Base-by-base conservation (phyloP, 1,140 invertebrate species). In the Lepidostoma basale region DNA sequence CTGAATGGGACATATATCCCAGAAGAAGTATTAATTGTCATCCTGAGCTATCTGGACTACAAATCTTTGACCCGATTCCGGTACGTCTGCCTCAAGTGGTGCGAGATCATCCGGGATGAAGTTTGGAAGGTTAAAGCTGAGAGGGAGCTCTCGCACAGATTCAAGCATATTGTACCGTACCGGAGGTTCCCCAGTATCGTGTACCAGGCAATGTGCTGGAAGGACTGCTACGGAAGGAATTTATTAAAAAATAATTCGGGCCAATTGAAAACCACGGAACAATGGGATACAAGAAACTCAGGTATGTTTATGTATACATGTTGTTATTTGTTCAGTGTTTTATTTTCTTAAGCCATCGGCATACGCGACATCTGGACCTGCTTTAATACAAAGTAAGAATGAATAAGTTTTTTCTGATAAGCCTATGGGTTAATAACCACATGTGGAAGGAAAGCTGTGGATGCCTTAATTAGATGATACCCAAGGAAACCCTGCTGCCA, bases 191-290 rank as follows among this genome's bases (percentile, higher is more conserved):
- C 69, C 1, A 52, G 10, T 23, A 28, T n/a, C 70, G 68, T 79
- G 2, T 79, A 76, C 69, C 77, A 77, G 60, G 72, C 45, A 26
- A 72, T 74, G 18, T 72, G 77, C 23, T 62, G 72, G 42, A 76
- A 71, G 3, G 68, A 76, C 67, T 66, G 74, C 59, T 77, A 77
- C 58, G 73, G 74, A 58, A 69, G 47, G 54, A 81, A 80, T 74
- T 52, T 80, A 12, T 52, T 81, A 8, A 75, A 76, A 74, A 81
- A 81, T 75, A 73, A 75, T 14, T 77, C 77, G 70, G 79, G 79
- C 6, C 22, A 22, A 18, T 26, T 5, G 23, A 25, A 47, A 1
- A 28, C 5, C 26, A 28, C 20, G 5, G 8, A 56, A 36, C 14
- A 30, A 30, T 56, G 40, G 22, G n/a, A n/a, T n/a, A n/a, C n/a